A percentile compares a stretch with the other conserved stretches of the same genome.
Conservation (phyloP, 2,113 vertebrate species). For the Galemys pyrenaicus region DNA sequence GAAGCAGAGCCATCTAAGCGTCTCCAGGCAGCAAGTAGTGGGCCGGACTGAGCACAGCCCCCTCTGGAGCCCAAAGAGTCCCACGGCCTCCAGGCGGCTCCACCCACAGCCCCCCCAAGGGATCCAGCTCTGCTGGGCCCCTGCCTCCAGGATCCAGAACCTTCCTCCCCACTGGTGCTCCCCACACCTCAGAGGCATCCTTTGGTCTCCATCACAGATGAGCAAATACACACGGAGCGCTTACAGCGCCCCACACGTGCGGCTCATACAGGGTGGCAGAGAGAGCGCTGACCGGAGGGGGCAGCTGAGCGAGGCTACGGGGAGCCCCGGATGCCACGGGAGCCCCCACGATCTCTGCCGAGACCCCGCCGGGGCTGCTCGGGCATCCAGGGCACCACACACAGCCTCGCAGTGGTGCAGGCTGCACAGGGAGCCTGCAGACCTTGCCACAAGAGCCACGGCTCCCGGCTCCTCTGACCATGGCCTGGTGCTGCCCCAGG, state of each 20-base stretch:
- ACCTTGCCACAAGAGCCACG: no score
- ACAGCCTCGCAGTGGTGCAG: no score
- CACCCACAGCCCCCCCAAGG: not conserved
- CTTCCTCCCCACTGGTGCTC: not conserved
- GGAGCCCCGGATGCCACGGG: no score
- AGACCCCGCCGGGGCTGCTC: no score
- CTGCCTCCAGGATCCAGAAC: not conserved
- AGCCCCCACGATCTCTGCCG: no score
- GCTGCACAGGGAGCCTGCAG: no score
- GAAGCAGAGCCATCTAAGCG: not conserved
- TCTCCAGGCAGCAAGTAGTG: accelerated
- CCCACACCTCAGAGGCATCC: not conserved
- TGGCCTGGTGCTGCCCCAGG: no score
- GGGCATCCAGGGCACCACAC: no score
- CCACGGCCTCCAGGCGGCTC: accelerated
- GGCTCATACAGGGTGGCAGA: no score
- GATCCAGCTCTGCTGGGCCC: no score
- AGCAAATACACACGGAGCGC: not conserved
- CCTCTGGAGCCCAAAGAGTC: not conserved
- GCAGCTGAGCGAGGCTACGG: not conserved
- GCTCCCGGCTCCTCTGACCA: no score
- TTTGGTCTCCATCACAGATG: not conserved
- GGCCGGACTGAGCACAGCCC: not conserved
- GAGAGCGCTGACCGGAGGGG: not conserved
- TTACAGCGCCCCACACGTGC: accelerated